Conservation (phyloP, 2,797 vertebrate species). For the Hyperoplus lanceolatus region DNA sequence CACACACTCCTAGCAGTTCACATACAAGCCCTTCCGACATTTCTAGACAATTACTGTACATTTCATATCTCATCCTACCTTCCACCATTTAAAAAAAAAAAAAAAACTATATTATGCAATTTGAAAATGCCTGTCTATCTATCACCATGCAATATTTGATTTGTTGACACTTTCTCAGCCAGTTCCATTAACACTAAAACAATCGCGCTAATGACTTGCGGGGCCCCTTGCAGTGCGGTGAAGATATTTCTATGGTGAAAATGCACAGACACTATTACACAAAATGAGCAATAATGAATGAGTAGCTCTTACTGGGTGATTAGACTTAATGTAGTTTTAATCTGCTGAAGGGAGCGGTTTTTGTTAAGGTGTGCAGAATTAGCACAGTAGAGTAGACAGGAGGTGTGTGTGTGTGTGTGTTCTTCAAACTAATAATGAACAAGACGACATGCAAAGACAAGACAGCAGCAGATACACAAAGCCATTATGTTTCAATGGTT, state of each 20-base stretch:
- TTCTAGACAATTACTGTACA: constrained; percentile 10
- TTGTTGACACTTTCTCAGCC: constrained; percentile 66
- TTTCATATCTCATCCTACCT: constrained; percentile 11
- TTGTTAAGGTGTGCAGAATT: constrained; percentile 70
- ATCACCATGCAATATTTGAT: constrained; percentile 45
- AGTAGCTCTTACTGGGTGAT: constrained; percentile 68
- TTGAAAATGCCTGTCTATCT: not conserved
- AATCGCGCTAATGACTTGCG: constrained; percentile 55
- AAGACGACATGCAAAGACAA: constrained; percentile 1
- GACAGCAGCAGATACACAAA: constrained; percentile 19
- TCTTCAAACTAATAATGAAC: constrained; percentile 41
- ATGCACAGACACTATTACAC: constrained; percentile 60
- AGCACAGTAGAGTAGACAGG: constrained; percentile 25
- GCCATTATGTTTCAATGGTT: constrained; percentile 21
- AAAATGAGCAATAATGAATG: constrained; percentile 74
- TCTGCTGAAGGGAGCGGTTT: constrained; percentile 63
- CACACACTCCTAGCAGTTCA: not conserved
- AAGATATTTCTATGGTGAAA: constrained; percentile 54
- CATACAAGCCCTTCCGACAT: not conserved
- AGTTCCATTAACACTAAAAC: constrained; percentile 46
- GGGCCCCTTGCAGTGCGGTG: constrained; percentile 34
- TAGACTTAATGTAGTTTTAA: constrained; percentile 78
- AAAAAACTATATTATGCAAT: constrained; percentile 13
- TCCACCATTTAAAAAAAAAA: not conserved
- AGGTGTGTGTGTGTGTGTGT: constrained; percentile 21